phyloP scores from a whole-genome alignment of 2,888 invertebrate genomes.

The Hirtodrosophila histrioides region DNA sequence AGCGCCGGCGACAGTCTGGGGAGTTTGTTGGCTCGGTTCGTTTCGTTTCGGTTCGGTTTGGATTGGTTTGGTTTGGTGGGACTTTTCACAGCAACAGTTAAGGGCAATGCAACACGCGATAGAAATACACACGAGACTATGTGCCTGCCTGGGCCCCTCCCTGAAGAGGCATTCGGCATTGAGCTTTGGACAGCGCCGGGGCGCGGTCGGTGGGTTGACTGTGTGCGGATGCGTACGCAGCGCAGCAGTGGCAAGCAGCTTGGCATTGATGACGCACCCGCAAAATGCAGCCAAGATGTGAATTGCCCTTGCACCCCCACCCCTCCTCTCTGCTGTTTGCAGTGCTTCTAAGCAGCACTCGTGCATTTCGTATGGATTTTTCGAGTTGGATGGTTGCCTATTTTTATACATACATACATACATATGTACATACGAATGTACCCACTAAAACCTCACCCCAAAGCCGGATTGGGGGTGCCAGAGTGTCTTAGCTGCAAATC shows the following conservation, averaged over 20 bases:
- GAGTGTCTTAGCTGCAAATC: conserved; percentile 29
- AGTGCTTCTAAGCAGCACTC: conserved; percentile 12
- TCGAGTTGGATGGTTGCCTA: conserved; percentile 9
- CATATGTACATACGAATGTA: too few relatives aligned
- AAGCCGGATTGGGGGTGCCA: conserved; percentile 8
- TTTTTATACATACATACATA: conserved; percentile 2
- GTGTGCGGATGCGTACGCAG: conserved; percentile 36
- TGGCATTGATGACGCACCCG: conserved; percentile 39
- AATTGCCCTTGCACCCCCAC: background rate
- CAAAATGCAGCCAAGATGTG: conserved; percentile 25
- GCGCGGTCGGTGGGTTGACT: conserved; percentile 13
- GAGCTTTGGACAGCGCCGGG: conserved; percentile 5
- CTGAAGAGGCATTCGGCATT: conserved; percentile 19
- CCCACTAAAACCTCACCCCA: too few relatives aligned
- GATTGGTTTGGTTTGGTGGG: conserved; percentile 1
- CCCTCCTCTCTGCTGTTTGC: background rate
- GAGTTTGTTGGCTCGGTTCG: too few relatives aligned
- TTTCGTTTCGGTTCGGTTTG: background rate
- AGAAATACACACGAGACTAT: conserved; percentile 1
- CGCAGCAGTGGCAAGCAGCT: conserved; percentile 9
- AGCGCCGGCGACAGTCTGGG: conserved; percentile 5
- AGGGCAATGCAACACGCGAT: conserved; percentile 64
- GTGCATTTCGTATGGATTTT: conserved; percentile 26
- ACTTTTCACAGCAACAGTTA: conserved; percentile 63
- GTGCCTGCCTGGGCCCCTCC: too few relatives aligned